These are phyloP conservation scores for Xenentodon cancila DNA, from an alignment of 2,797 vertebrate species.

Conservation along the genomic window DNA sequence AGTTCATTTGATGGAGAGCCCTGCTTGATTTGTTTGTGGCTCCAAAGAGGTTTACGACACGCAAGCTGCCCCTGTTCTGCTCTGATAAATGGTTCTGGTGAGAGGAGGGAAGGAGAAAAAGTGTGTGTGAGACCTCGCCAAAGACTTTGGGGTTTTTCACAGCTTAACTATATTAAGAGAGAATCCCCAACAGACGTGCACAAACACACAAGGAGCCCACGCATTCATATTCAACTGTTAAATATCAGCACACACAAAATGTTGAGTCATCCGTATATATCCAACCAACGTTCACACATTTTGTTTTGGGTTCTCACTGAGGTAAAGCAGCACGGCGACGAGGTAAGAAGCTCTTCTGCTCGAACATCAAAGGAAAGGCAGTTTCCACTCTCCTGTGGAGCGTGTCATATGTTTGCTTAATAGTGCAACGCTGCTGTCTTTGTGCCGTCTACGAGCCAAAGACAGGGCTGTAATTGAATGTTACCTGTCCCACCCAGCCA, in stretches of 20 bases:
- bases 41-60: conserved; percentile 79
- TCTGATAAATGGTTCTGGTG: conserved; percentile 77
- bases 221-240: conserved; percentile 46
- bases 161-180: conserved; percentile 80
- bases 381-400: conserved; percentile 31
- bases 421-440: conserved; percentile 49
- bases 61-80: conserved; percentile 77
- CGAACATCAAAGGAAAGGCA: conserved; percentile 35
- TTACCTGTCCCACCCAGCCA: conserved; percentile 72
- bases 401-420: conserved; percentile 61
- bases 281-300: conserved; percentile 14
- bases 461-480: conserved; percentile 61
- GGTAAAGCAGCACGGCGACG: conserved; percentile 44
- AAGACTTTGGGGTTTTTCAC: conserved; percentile 78
- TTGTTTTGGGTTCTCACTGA: conserved; percentile 44
- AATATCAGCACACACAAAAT: conserved; percentile 39
- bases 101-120: conserved; percentile 69
- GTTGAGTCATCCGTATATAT: conserved; percentile 30
- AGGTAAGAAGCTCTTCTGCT: conserved; percentile 37
- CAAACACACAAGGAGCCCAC: conserved; percentile 33
- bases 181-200: conserved; percentile 65
- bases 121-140: conserved; percentile 73
- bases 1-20: conserved; percentile 77
- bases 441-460: conserved; percentile 34
- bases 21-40: conserved; percentile 83